These are phyloP conservation scores for Hirtodrosophila histrioides DNA, from an alignment of 2,888 invertebrate genomes.

Conservation along the genomic window DNA sequence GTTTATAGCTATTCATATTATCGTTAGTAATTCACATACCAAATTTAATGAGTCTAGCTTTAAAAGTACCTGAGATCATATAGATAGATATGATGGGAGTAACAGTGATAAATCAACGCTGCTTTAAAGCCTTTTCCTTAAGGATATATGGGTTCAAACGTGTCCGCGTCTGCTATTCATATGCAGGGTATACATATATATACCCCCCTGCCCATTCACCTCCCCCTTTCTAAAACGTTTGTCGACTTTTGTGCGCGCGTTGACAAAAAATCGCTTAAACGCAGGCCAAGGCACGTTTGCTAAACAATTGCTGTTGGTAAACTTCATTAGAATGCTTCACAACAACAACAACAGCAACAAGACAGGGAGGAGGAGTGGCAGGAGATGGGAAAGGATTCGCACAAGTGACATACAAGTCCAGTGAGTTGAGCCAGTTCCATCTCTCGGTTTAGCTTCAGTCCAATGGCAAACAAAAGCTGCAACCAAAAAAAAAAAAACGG, in stretches of 20 bases:
- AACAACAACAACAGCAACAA: constrained; percentile 31
- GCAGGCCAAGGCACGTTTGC: constrained; percentile 83
- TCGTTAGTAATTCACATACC: no score
- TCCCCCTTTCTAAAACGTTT: constrained; percentile 39
- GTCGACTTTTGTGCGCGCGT: constrained; percentile 74
- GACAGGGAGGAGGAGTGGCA: not conserved
- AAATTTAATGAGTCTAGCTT: no score
- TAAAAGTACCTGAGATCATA: not conserved
- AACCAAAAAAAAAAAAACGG: constrained; percentile 6
- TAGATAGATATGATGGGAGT: no score
- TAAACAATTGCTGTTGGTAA: constrained; percentile 83
- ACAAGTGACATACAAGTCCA: constrained; percentile 70
- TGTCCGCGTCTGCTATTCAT: not conserved
- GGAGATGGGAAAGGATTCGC: constrained; percentile 31
- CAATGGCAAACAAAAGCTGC: constrained; percentile 37
- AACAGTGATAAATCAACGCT: not conserved
- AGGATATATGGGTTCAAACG: no score
- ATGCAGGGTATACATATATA: constrained; percentile 4
- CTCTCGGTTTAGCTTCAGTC: constrained; percentile 13
- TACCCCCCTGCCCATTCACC: not conserved
- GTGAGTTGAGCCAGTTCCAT: constrained; percentile 34
- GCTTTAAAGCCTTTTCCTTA: not conserved
- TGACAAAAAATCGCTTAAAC: constrained; percentile 78
- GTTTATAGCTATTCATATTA: no score
- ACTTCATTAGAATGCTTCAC: constrained; percentile 80